Evolutionary conservation across 2,797 vertebrate genomes (phyloP), one percentile per base, ranked within the genome.

Genomic region (Rhinogobio ventralis): DNA sequence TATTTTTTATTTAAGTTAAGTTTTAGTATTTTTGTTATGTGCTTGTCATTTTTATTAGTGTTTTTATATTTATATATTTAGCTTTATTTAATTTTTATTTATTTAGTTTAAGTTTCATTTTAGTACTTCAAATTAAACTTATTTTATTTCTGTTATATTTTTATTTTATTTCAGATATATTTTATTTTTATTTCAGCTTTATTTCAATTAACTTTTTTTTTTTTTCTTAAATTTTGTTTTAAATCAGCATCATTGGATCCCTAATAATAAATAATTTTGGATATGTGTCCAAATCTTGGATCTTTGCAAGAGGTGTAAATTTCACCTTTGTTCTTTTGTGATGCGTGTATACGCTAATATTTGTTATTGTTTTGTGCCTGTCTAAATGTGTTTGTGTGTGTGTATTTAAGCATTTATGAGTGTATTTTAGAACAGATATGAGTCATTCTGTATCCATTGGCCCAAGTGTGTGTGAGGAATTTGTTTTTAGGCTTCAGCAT

Each of bases 381-480:
- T 49, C 36, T 46, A 30, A 64, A 30, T 74, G 4, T 46, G 39
- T 71, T 36, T 46, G 9, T 77, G 7, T 73, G 36, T 82, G 49
- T 83, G 68, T 66, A 53, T 81, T 73, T 53, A 53, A 36, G 64
- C 20, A 23, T 69, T 73, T 67, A 72, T 46, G 10, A 11, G 20
- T 51, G 66, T 45, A 66, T 64, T 69, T 77, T 62, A 13, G 23
- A 46, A n/a, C 14, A 55, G 17, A 79, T 46, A 68, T 84, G 69
- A 68, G 82, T 69, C 53, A 60, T 14, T 67, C 23, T 81, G 15
- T 77, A 17, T 76, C 80, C 28, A 57, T 55, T 74, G 42, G 55
- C 64, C n/a, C 62, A 45, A n/a, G 64, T 67, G 82, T 75, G 82
- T 74, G 11, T 85, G 19, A 85, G 83, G 19, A 77, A 73, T 80